A percentile compares a stretch with the other conserved stretches of the same genome.
These are phyloP conservation scores for Cyrtorhinus lividipennis DNA, from an alignment of 1,140 invertebrate genomes.

Conservation along the genomic window DNA sequence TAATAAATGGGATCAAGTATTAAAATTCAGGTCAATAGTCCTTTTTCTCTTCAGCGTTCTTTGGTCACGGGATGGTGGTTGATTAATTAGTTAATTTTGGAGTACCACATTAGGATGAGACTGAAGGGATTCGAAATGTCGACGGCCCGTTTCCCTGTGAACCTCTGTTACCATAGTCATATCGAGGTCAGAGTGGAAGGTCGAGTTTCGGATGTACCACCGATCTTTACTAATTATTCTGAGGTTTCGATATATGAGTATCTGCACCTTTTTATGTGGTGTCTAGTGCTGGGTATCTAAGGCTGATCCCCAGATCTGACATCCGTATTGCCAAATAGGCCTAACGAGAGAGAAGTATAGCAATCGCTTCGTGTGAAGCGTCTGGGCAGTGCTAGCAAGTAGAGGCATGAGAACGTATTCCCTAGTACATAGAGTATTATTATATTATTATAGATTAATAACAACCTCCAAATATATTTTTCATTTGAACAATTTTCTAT, in stretches of 20 bases:
- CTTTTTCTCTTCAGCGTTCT: neutral
- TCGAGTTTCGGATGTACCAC: constrained; percentile 11
- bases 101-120: too few relatives aligned
- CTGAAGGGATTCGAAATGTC: too few relatives aligned
- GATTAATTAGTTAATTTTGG: too few relatives aligned
- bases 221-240: neutral
- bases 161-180: constrained; percentile 15
- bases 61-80: neutral
- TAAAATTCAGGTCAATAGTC: neutral
- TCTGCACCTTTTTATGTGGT: constrained; percentile 13
- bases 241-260: constrained; percentile 4
- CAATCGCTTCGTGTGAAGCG: neutral
- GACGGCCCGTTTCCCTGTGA: neutral
- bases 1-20: neutral
- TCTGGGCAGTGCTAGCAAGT: neutral
- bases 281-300: constrained; percentile 5
- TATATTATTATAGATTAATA: too few relatives aligned
- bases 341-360: constrained; percentile 3
- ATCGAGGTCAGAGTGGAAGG: constrained; percentile 13
- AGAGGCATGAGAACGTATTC: neutral
- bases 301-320: constrained; percentile 10
- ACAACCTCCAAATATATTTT: too few relatives aligned
- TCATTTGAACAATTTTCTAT: too few relatives aligned
- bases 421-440: too few relatives aligned
- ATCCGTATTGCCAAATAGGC: constrained; percentile 10